Evolutionary conservation across 2,888 invertebrate genomes (phyloP).

Genomic region (Nomada ruficornis): DNA sequence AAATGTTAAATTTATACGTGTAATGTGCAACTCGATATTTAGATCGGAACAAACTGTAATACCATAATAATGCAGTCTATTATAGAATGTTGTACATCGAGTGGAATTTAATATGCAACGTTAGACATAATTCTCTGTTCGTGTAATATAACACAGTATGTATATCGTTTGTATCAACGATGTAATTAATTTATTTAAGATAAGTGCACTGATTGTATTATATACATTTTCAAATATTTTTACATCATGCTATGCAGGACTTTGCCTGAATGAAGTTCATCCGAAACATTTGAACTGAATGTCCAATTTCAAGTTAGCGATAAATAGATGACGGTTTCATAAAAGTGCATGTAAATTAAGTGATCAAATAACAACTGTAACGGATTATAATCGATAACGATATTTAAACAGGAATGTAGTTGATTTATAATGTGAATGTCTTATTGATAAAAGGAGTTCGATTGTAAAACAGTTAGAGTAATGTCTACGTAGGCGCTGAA

Average conservation of each 20-base stretch:
- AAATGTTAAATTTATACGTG: no score
- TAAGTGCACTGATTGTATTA: conserved; percentile 20
- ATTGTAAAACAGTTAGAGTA: conserved; percentile 31
- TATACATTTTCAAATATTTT: not conserved
- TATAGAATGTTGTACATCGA: no score
- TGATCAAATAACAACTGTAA: conserved; percentile 1
- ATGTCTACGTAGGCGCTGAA: conserved; percentile 7
- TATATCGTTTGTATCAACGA: conserved; percentile 14
- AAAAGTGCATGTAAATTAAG: conserved; percentile 23
- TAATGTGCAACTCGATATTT: no score
- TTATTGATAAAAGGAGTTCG: conserved; percentile 1
- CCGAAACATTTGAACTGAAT: not conserved
- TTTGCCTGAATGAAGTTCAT: conserved; percentile 14
- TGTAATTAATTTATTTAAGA: conserved; percentile 19
- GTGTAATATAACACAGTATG: not conserved
- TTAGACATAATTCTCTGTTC: not conserved
- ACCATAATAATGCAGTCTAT: not conserved
- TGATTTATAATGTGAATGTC: conserved; percentile 13
- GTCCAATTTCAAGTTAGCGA: not conserved
- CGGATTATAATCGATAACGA: not conserved
- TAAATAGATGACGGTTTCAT: conserved; percentile 7
- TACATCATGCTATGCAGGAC: conserved; percentile 1
- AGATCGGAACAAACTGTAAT: no score
- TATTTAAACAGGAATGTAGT: conserved; percentile 17
- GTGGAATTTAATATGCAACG: no score